Conservation (phyloP, 2,888 invertebrate species). For the Aromia moschata region DNA sequence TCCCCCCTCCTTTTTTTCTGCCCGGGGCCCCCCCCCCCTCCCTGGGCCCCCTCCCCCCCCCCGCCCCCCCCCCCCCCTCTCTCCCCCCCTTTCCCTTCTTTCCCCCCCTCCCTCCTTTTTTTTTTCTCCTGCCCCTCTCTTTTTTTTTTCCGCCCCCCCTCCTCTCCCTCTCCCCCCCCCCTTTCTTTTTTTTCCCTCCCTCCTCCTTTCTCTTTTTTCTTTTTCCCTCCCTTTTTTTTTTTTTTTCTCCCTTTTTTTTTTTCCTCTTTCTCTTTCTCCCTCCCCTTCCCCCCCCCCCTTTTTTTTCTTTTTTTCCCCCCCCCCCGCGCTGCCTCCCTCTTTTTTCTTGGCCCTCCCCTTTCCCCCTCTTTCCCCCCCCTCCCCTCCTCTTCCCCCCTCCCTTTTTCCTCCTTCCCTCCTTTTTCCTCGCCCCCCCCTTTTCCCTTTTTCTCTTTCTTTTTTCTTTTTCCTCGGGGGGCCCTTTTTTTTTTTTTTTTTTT, state of each 20-base stretch:
- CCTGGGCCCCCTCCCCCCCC: background rate
- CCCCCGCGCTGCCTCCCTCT: background rate
- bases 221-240: background rate
- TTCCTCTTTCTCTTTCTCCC: background rate
- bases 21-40: no score
- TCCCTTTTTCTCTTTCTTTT: no score
- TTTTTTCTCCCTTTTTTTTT: background rate
- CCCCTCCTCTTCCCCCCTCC: background rate
- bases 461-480: no score
- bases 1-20: background rate
- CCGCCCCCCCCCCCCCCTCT: background rate
- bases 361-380: background rate
- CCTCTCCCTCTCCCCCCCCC: background rate
- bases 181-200: background rate
- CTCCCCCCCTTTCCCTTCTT: background rate
- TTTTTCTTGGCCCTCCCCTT: background rate
- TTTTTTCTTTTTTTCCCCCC: background rate
- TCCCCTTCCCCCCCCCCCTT: background rate
- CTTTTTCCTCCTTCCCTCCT: background rate
- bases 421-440: background rate
- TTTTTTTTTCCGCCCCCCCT: background rate
- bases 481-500: no score
- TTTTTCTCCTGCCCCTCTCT: background rate
- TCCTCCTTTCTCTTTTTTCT: background rate
- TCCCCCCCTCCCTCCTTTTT: background rate